Evolutionary conservation across 2,113 vertebrate species (phyloP).

Genomic region (Typhlomys cinereus): DNA sequence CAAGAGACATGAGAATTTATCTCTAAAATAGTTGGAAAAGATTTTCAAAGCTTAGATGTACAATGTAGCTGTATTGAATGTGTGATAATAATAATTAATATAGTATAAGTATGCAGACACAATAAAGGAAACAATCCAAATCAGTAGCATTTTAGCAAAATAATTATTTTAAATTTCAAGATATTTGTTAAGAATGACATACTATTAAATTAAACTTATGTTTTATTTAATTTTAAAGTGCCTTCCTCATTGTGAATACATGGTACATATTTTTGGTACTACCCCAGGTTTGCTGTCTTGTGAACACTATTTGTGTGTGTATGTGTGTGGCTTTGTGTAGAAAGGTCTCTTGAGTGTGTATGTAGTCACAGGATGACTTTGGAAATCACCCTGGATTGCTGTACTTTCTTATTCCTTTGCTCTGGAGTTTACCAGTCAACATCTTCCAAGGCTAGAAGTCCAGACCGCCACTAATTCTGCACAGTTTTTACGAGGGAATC

Average conservation of each 20-base stretch:
- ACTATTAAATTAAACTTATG: slow-evolving; percentile 7
- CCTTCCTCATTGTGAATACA: background rate
- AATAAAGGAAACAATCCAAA: slow-evolving; percentile 28
- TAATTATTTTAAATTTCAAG: slow-evolving; percentile 27
- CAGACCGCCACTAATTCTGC: too few species aligned
- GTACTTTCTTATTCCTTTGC: too few species aligned
- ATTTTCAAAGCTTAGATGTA: slow-evolving; percentile 55
- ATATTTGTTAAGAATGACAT: slow-evolving; percentile 34
- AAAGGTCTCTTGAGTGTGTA: too few species aligned
- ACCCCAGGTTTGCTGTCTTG: background rate
- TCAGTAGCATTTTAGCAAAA: slow-evolving; percentile 47
- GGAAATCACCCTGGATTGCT: too few species aligned
- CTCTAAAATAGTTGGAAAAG: slow-evolving; percentile 40
- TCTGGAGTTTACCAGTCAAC: too few species aligned
- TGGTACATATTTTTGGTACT: slow-evolving; percentile 2
- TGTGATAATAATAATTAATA: background rate
- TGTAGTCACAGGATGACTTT: too few species aligned
- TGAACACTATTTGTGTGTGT: too few species aligned
- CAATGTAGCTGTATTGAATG: background rate
- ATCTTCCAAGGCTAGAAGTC: too few species aligned
- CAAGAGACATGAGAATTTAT: slow-evolving; percentile 51
- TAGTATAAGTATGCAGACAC: background rate
- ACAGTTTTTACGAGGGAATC: too few species aligned
- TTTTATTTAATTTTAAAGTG: slow-evolving; percentile 48
- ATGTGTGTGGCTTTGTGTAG: too few species aligned